Percentiles rank a stretch among this genome's conserved stretches.
Conservation (phyloP, 2,113 vertebrate species). For the Benthochromis sp. region DNA sequence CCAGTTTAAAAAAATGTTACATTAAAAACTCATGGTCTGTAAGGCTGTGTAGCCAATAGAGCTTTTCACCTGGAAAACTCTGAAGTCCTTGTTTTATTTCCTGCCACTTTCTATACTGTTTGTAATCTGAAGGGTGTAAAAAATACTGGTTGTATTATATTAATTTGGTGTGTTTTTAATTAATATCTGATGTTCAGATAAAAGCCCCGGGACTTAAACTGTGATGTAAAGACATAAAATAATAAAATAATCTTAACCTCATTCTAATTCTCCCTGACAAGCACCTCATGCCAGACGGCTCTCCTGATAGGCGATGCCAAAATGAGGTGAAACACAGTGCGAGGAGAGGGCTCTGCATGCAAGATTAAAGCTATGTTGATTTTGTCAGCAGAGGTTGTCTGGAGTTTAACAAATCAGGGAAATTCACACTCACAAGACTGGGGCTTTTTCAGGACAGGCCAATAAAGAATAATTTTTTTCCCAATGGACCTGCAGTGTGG, state of each 20-base stretch:
- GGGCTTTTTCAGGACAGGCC: background rate
- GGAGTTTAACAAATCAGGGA: constrained; percentile 24
- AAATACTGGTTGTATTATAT: background rate
- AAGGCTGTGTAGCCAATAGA: fast-evolving
- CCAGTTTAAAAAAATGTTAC: background rate
- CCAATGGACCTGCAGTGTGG: background rate
- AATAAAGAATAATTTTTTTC: background rate
- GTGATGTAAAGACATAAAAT: background rate
- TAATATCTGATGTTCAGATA: background rate
- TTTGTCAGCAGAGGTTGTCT: constrained; percentile 33
- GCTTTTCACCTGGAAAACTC: background rate
- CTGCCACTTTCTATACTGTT: background rate
- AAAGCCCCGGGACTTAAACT: background rate
- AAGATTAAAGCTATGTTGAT: constrained; percentile 30
- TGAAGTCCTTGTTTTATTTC: background rate
- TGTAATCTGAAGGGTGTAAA: background rate
- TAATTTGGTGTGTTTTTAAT: background rate
- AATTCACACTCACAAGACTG: background rate
- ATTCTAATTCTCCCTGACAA: constrained; percentile 14
- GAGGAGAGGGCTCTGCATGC: background rate
- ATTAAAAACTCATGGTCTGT: background rate
- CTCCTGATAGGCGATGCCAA: background rate
- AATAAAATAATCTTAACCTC: background rate
- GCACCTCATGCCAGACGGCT: background rate
- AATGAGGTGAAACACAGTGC: constrained; percentile 25